These are phyloP conservation scores for Siniperca chuatsi DNA, from an alignment of 2,113 vertebrate species.

Conservation along the genomic window DNA sequence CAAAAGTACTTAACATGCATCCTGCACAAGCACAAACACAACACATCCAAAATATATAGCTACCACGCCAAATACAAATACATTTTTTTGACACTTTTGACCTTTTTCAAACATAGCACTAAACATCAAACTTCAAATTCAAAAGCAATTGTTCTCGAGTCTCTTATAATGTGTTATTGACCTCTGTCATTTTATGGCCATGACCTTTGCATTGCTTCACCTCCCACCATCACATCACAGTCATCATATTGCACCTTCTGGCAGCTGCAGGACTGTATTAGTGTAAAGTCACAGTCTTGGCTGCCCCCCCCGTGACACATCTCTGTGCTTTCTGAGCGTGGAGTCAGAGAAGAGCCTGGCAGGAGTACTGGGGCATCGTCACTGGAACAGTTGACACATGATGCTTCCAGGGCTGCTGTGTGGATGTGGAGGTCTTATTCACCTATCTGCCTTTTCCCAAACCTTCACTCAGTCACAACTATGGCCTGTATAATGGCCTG, in stretches of 20 bases:
- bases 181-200: neutral
- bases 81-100: neutral
- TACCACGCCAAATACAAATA: neutral
- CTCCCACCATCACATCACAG: neutral
- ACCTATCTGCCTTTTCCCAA: neutral
- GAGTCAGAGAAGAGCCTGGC: neutral
- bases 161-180: neutral
- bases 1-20: neutral
- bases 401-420: neutral
- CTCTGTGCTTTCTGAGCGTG: conserved; percentile 5
- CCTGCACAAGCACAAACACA: neutral
- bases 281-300: neutral
- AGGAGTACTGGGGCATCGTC: neutral
- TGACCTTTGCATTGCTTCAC: conserved; percentile 23
- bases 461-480: neutral
- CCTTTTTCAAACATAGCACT: neutral
- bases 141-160: neutral
- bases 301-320: neutral
- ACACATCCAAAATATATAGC: neutral
- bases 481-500: neutral
- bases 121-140: neutral
- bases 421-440: neutral
- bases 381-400: conserved; percentile 1
- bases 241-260: neutral
- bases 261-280: neutral